A percentile compares a stretch with the other conserved stretches of the same genome.
Evolutionary conservation across 2,113 vertebrate genomes (phyloP).

Genomic region (Vanacampus margaritifer): DNA sequence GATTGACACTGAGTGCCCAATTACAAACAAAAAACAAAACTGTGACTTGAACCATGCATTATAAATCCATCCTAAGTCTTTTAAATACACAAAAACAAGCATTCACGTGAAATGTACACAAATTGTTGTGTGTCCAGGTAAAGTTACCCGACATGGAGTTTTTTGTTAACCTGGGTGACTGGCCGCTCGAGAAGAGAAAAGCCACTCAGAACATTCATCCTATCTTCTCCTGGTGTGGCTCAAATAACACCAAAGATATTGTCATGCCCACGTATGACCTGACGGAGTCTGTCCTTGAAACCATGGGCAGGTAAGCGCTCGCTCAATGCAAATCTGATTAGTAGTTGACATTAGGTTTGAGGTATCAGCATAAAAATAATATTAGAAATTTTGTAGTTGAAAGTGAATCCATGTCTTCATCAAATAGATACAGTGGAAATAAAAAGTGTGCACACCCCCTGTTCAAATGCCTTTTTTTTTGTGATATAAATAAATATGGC

Average conservation of each 20-base stretch:
- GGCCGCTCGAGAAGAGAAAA: conserved; percentile 94
- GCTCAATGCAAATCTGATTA: neutral
- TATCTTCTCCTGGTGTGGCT: conserved; percentile 98
- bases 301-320: conserved; percentile 88
- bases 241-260: conserved; percentile 87
- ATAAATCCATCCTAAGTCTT: neutral
- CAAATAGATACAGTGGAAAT: too few species aligned
- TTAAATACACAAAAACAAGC: neutral
- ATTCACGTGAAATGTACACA: neutral
- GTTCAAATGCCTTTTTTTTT: too few species aligned
- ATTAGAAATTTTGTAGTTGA: too few species aligned
- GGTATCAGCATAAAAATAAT: too few species aligned
- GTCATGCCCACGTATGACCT: conserved; percentile 98
- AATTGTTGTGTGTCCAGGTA: conserved; percentile 73
- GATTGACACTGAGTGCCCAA: neutral
- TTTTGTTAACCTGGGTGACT: conserved; percentile 96
- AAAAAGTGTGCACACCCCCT: too few species aligned
- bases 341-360: neutral
- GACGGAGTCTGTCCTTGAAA: conserved; percentile 94
- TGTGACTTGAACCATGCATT: neutral
- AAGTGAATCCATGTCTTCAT: too few species aligned
- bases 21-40: neutral
- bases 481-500: too few species aligned
- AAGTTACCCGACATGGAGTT: conserved; percentile 91
- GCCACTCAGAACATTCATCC: conserved; percentile 78